Base-by-base conservation (phyloP, 2,113 vertebrate species). In the western clawed frog (Xenopus tropicalis) region DNA sequence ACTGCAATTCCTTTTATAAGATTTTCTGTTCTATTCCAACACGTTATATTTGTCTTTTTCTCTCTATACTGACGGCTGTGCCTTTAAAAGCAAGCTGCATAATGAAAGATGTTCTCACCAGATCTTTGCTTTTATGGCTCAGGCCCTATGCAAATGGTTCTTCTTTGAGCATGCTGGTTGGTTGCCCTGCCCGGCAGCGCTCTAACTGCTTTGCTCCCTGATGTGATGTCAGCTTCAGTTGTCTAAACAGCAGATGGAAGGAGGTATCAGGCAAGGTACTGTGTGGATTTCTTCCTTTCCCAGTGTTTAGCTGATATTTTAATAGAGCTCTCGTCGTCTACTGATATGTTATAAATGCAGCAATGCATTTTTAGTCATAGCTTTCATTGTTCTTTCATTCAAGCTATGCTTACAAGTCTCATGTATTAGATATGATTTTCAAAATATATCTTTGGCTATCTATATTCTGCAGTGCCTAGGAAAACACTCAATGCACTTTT, bases 201-300 rank as follows among this genome's bases (percentile, higher is more conserved):
- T 86, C 87, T 87, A 87, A 85, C 85, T 69, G 82, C 78, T 82
- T 22, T 0, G 80, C 83, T 86, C 83, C 82, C 79, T 80, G 80
- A 81, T 61, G 25, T 80, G 80, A 81, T 61, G 37, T 80, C 83
- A 81, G 82, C 83, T 19, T 86, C 87, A 58, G 71, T 83, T 72
- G 79, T 83, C 81, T 83, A 73, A 81, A 21, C 77, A 80, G 85
- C 86, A 87, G 86, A 88, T 92, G 87, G 86, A 84, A 82, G 80
- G 74, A 83, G 80, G 80, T 78, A 70, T 79, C 82, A 71, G 79
- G 76, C 66, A 69, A 80, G 80, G 72, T 80, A 65, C 78, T 83
- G 83, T 80, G 65, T 78, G 82, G 82, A 84, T 87, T 85, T 84
- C 81, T 87, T 85, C 85, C 80, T 82, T 2, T 80, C 83, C 66